Evolutionary conservation across 2,113 vertebrate genomes (phyloP).

Genomic region (Nerophis lumbriciformis): DNA sequence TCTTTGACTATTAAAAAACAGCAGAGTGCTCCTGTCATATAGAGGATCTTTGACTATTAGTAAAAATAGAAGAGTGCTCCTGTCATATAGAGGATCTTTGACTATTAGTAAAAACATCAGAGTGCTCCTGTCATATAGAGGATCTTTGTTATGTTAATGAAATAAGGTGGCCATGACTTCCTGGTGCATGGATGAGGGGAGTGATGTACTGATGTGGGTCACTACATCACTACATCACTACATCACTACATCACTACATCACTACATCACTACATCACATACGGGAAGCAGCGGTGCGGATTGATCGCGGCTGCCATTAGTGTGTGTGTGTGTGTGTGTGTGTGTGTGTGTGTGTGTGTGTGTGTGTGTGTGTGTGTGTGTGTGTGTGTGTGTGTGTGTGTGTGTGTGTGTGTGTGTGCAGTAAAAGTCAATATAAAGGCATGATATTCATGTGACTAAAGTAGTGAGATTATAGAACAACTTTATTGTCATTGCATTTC

Average conservation of each 20-base stretch:
- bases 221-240: constrained; percentile 26
- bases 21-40: too few species aligned
- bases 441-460: constrained; percentile 1
- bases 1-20: too few species aligned
- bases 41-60: too few species aligned
- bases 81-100: too few species aligned
- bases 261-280: constrained; percentile 44
- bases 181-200: constrained; percentile 1
- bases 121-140: too few species aligned
- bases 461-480: background rate
- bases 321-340: constrained; percentile 14
- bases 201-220: constrained; percentile 62
- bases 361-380: too few species aligned
- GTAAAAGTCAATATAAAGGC: background rate
- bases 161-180: background rate
- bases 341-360: background rate
- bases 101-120: too few species aligned
- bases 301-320: constrained; percentile 59
- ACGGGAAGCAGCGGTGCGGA: constrained; percentile 63
- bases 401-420: too few species aligned
- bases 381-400: background rate
- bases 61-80: too few species aligned
- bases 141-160: too few species aligned
- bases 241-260: too few species aligned
- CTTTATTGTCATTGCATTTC: too few species aligned